Evolutionary conservation across 2,797 vertebrate genomes (phyloP).

Genomic region (Syngnathus acus): DNA sequence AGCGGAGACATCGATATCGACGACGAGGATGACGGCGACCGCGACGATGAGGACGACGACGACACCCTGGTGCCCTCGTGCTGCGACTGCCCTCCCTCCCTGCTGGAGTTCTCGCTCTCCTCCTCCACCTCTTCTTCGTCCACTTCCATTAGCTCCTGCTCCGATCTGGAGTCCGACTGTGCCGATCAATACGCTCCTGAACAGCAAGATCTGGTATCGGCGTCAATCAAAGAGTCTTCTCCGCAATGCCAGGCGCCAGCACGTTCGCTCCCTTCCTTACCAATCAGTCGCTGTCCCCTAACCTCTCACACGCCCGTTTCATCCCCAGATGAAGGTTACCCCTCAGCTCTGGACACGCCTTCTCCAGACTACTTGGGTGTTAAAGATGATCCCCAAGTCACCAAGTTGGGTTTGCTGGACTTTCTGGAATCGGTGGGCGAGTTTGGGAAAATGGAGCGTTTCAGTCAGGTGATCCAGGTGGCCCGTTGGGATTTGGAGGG

Average conservation of each 20-base stretch:
- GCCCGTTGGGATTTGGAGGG: constrained; percentile 70
- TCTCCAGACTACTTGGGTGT: constrained; percentile 64
- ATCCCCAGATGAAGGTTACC: constrained; percentile 77
- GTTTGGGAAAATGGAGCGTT: constrained; percentile 75
- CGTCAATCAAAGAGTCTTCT: constrained; percentile 42
- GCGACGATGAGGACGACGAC: constrained; percentile 69
- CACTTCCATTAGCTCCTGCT: constrained; percentile 92
- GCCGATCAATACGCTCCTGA: constrained; percentile 63
- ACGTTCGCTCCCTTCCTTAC: constrained; percentile 51
- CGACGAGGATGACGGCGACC: constrained; percentile 47
- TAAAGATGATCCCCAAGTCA: constrained; percentile 56
- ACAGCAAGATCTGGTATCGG: constrained; percentile 45
- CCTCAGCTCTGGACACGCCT: constrained; percentile 67
- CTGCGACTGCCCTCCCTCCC: constrained; percentile 70
- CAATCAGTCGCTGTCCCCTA: constrained; percentile 48
- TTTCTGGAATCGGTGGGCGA: constrained; percentile 74
- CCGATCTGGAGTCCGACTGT: constrained; percentile 85
- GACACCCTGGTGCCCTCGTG: constrained; percentile 74
- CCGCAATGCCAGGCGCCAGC: constrained; percentile 47
- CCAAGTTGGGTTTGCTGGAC: constrained; percentile 68
- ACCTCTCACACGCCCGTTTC: constrained; percentile 32
- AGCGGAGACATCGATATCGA: constrained; percentile 59
- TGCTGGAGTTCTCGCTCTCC: constrained; percentile 71
- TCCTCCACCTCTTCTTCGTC: constrained; percentile 80
- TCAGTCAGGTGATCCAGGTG: constrained; percentile 72